phyloP scores from a whole-genome alignment of 2,888 invertebrate species.

The Chironomus riparius region DNA sequence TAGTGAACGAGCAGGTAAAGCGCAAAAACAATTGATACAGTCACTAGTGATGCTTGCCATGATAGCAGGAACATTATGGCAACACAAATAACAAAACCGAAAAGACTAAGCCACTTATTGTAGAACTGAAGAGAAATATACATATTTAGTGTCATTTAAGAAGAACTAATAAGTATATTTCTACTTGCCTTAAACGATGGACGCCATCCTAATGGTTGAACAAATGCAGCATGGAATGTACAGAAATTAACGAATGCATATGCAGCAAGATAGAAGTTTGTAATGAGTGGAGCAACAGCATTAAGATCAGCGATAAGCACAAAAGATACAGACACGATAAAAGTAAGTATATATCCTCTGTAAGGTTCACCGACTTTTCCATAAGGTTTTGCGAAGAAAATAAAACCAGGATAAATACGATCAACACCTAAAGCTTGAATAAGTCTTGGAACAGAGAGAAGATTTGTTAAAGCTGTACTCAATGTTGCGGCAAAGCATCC shows the following conservation, averaged over 20 bases:
- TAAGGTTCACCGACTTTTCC: conserved; percentile 78
- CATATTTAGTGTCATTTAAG: conserved; percentile 21
- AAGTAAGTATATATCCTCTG: conserved; percentile 85
- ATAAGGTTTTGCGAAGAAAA: conserved; percentile 85
- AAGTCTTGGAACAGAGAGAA: conserved; percentile 84
- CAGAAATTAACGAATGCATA: conserved; percentile 93
- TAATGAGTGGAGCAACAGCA: conserved; percentile 82
- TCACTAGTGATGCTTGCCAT: conserved; percentile 86
- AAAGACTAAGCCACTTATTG: conserved; percentile 81
- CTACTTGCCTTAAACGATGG: conserved; percentile 70
- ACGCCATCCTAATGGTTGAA: conserved; percentile 82
- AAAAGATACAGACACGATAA: conserved; percentile 78
- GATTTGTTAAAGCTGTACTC: conserved; percentile 89
- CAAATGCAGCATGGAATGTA: conserved; percentile 85
- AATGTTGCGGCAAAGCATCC: conserved; percentile 97
- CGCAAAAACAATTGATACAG: conserved; percentile 76
- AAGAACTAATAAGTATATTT: conserved; percentile 24
- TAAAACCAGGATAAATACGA: conserved; percentile 86
- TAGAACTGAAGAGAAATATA: conserved; percentile 60
- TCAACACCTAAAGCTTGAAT: conserved; percentile 89
- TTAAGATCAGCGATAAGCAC: conserved; percentile 83
- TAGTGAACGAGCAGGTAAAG: conserved; percentile 89
- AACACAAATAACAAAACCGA: conserved; percentile 73
- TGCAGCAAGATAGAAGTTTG: conserved; percentile 91
- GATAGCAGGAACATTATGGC: conserved; percentile 91